Conservation (phyloP, 2,113 vertebrate genomes). For the Laterallus jamaicensis region DNA sequence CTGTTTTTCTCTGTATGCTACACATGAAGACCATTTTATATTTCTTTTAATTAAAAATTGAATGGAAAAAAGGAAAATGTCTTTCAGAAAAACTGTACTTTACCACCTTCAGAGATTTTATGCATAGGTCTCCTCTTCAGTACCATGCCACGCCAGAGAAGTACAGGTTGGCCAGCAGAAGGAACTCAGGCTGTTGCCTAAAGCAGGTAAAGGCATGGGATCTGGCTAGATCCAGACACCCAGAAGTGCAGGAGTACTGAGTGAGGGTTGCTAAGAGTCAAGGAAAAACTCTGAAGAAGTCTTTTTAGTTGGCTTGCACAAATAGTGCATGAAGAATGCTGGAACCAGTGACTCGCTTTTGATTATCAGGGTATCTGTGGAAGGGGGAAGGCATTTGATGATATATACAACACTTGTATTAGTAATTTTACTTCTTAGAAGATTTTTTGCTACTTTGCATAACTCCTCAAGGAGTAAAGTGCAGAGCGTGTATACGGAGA, state of each 20-base stretch:
- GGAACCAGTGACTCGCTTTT: background rate
- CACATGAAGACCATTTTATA: background rate
- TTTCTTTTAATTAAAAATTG: background rate
- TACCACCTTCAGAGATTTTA: background rate
- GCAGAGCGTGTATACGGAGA: fast-evolving
- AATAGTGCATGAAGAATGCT: background rate
- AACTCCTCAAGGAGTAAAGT: background rate
- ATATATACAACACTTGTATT: background rate
- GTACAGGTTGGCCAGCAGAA: background rate
- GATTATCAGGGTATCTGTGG: background rate
- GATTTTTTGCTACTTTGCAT: background rate
- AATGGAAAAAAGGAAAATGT: background rate
- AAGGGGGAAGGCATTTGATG: background rate
- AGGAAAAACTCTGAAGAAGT: background rate
- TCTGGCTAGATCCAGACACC: background rate
- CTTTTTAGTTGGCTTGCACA: background rate
- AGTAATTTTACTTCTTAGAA: background rate
- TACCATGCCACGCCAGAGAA: background rate
- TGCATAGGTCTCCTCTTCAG: background rate
- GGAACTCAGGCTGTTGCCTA: background rate
- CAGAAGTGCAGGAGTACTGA: background rate
- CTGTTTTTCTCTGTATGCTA: background rate
- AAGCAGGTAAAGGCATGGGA: background rate
- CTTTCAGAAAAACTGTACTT: background rate
- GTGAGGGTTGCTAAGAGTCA: background rate